Evolutionary conservation across 2,888 invertebrate species (phyloP), one percentile per base, ranked within the genome.

Genomic region (Sesia apiformis): DNA sequence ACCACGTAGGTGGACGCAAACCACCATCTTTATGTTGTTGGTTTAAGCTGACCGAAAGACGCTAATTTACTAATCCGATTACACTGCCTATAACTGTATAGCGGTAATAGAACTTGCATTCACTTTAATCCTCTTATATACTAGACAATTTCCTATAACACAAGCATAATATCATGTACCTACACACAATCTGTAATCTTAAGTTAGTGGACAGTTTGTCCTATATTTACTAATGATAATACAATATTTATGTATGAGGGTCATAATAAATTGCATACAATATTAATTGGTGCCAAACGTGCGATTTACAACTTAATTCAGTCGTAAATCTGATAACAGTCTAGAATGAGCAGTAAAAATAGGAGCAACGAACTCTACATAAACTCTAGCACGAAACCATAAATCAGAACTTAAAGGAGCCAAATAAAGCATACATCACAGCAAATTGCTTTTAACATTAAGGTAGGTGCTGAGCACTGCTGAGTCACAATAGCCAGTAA

Each of bases 61-160:
- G 73, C 52, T 55, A 54, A 78, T 74, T 77, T 78, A 68, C 71
- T 74, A 74, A 78, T 73, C 70, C 71, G 68, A 72, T 77, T 72
- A 76, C 64, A 46, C 46, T 7, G 8, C n/a, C 8, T 8, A 46
- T 46, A 46, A 46, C n/a, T 8, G n/a, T 46, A 46, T 46, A 4
- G 43, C n/a, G 46, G 46, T 4, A 46, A 23, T 23, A 23, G 23
- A 23, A 23, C 23, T 23, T 23, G 23, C 23, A 23, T 23, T 23
- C 2, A 23, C 23, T 23, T 23, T 23, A 23, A 23, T 23, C 23
- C 23, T 23, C 23, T 23, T 23, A 23, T 23, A 2, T 23, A 23
- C 23, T 23, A 23, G 23, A 23, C 23, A 23, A 23, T 23, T 23
- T 23, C 23, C 23, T 1, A 23, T 23, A 23, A 23, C 23, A 23